These are phyloP conservation scores for Parasteatoda tepidariorum DNA, from an alignment of 1,140 invertebrate species.

Conservation along the genomic window DNA sequence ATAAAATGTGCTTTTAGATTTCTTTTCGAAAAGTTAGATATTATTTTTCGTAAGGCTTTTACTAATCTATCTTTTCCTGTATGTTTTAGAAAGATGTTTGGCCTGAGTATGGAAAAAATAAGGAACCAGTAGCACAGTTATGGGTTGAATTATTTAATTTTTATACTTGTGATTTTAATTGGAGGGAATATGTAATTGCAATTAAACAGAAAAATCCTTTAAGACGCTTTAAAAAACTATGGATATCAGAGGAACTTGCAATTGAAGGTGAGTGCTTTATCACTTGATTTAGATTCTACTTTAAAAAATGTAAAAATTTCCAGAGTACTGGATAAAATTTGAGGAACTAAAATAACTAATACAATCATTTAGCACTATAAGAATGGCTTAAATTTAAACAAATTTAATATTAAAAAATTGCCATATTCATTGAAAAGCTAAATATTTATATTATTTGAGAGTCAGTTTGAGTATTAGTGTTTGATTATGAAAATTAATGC, in stretches of 20 bases:
- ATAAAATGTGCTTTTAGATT: too few relatives aligned
- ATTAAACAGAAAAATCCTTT: constrained; percentile 71
- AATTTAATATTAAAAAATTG: too few relatives aligned
- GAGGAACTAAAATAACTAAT: too few relatives aligned
- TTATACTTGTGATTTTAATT: constrained; percentile 74
- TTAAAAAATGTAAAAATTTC: not conserved
- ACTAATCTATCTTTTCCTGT: constrained; percentile 50
- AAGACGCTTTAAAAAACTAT: constrained; percentile 73
- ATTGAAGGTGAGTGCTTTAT: constrained; percentile 71
- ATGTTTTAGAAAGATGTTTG: constrained; percentile 70
- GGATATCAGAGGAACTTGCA: constrained; percentile 73
- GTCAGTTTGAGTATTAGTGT: too few relatives aligned
- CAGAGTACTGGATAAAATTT: too few relatives aligned
- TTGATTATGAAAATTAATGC: too few relatives aligned
- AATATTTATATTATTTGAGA: too few relatives aligned
- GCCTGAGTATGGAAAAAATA: constrained; percentile 70
- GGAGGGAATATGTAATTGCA: constrained; percentile 72
- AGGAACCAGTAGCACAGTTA: constrained; percentile 70
- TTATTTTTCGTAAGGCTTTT: too few relatives aligned
- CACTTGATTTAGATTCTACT: not conserved
- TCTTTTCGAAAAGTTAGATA: too few relatives aligned
- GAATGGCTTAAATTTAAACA: too few relatives aligned
- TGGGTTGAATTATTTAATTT: constrained; percentile 73
- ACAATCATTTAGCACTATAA: too few relatives aligned
- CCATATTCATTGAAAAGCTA: too few relatives aligned